phyloP scores from a whole-genome alignment of 2,113 vertebrate species.

The Percina caprodes region DNA sequence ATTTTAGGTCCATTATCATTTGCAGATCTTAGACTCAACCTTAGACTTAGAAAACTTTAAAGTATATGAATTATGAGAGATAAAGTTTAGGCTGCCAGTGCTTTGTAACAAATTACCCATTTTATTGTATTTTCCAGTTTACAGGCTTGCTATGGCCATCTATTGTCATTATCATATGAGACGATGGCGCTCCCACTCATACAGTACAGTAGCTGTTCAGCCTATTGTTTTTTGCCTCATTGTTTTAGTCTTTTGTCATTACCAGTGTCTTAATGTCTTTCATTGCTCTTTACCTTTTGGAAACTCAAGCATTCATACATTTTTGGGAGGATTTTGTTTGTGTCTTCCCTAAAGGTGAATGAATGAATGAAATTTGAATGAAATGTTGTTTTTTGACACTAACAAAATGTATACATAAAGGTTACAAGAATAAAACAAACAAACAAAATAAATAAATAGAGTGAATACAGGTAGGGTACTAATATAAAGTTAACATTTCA shows the following conservation, averaged over 20 bases:
- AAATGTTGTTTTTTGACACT: too few species aligned
- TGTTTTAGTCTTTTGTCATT: neutral
- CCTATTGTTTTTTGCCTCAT: neutral
- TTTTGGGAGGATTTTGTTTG: neutral
- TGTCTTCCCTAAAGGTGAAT: neutral
- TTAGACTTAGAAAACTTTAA: too few species aligned
- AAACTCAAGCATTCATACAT: neutral
- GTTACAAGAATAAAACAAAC: too few species aligned
- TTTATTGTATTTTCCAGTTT: neutral
- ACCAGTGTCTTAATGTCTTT: neutral
- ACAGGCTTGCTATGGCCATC: neutral
- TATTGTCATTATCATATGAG: constrained; percentile 10
- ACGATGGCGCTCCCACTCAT: neutral
- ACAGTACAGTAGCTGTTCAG: neutral
- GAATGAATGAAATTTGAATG: too few species aligned
- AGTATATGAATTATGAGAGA: neutral
- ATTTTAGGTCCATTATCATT: neutral
- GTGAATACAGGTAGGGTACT: too few species aligned
- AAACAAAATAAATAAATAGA: too few species aligned
- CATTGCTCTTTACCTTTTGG: neutral
- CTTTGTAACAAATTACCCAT: neutral
- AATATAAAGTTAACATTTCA: too few species aligned
- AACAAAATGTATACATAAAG: too few species aligned
- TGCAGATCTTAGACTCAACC: neutral
- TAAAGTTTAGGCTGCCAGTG: neutral